Conservation (phyloP, 1,140 invertebrate genomes). For the Laodelphax striatellus region DNA sequence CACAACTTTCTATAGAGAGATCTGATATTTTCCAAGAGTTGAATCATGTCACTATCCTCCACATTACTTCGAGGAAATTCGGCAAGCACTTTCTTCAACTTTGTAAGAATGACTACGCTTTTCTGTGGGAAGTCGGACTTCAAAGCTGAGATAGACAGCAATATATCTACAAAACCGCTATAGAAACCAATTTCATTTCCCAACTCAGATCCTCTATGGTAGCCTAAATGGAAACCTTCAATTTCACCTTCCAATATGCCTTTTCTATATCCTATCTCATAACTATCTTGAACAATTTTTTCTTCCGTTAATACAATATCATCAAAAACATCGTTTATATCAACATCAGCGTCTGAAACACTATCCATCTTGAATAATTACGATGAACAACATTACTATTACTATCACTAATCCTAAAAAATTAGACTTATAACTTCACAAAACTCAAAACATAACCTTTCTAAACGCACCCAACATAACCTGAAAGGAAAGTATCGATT, state of each 20-base stretch:
- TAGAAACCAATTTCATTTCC: slow-evolving; percentile 30
- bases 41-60: slow-evolving; percentile 24
- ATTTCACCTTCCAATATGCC: slow-evolving; percentile 23
- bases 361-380: no score
- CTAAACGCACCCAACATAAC: no score
- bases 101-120: slow-evolving; percentile 11
- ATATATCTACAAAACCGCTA: slow-evolving; percentile 20
- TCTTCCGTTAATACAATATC: slow-evolving; percentile 26
- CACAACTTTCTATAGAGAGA: slow-evolving; percentile 28
- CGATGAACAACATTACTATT: no score
- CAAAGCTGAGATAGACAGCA: not conserved
- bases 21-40: slow-evolving; percentile 22
- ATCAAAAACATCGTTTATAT: slow-evolving; percentile 29
- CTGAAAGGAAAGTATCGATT: no score
- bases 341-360: not conserved
- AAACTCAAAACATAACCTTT: no score
- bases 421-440: no score
- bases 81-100: slow-evolving; percentile 23
- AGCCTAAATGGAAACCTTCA: slow-evolving; percentile 29
- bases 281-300: slow-evolving; percentile 15
- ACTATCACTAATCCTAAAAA: no score
- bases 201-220: slow-evolving; percentile 28
- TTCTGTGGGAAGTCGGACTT: not conserved
- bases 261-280: slow-evolving; percentile 26
- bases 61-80: slow-evolving; percentile 25